These are phyloP conservation scores for Cirrhinus molitorella DNA, from an alignment of 2,797 vertebrate species.

Conservation along the genomic window DNA sequence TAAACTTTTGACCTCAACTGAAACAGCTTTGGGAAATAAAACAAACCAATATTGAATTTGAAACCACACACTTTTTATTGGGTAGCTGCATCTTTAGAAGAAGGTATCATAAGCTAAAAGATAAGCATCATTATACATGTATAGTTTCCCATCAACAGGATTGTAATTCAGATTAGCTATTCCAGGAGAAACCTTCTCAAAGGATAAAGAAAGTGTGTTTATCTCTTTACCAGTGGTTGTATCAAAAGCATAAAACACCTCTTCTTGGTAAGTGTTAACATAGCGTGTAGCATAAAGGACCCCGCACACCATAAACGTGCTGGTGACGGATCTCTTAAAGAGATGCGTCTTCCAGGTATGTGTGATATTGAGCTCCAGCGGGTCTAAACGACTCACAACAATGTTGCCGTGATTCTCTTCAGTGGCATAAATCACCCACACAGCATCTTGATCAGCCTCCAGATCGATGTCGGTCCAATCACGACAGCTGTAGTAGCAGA, in stretches of 20 bases:
- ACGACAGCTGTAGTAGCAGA: slow-evolving; percentile 78
- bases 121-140: slow-evolving; percentile 79
- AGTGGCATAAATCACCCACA: slow-evolving; percentile 79
- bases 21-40: slow-evolving; percentile 13
- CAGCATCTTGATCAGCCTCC: slow-evolving; percentile 72
- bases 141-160: slow-evolving; percentile 70
- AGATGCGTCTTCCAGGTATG: slow-evolving; percentile 77
- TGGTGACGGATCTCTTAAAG: slow-evolving; percentile 78
- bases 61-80: slow-evolving; percentile 32
- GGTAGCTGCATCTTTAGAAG: slow-evolving; percentile 59
- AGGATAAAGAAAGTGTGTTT: slow-evolving; percentile 65
- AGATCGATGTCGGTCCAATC: slow-evolving; percentile 74
- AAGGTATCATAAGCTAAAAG: slow-evolving; percentile 72
- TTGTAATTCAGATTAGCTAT: slow-evolving; percentile 75
- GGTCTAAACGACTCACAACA: slow-evolving; percentile 71
- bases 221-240: slow-evolving; percentile 73
- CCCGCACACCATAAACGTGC: slow-evolving; percentile 78
- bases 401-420: slow-evolving; percentile 77
- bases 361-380: slow-evolving; percentile 63
- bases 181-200: slow-evolving; percentile 74
- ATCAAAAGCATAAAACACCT: slow-evolving; percentile 80
- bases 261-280: slow-evolving; percentile 66
- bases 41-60: not conserved
- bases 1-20: no score
- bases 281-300: slow-evolving; percentile 78